Base-by-base conservation (phyloP, 2,113 vertebrate genomes). In the Petromus typicus region DNA sequence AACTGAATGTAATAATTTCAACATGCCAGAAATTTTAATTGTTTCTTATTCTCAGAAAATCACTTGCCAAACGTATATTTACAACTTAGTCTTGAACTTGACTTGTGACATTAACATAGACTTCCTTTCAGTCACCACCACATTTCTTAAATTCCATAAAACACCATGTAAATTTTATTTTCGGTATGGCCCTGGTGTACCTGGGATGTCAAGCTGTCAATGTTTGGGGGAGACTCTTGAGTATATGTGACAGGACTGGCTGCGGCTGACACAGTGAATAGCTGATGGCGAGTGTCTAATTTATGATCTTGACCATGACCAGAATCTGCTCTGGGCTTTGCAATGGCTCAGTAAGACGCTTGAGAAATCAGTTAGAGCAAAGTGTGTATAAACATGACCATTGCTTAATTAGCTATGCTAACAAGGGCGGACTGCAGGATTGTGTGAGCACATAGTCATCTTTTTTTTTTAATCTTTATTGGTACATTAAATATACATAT, bases 121-220 rank as follows among this genome's bases (percentile, higher is more conserved):
- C 34, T 0, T 82, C 69, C 69, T 95, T 93, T 20, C 54, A 93
- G 85, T 89, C 0, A 88, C 6, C 32, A 89, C 12, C 13, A 94
- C 5, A 90, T 93, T 45, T 61, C 90, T 63, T 34, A 91, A 9
- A 80, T 78, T 86, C 40, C 1, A n/a, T 40, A 79, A 59, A 48
- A 80, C 23, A n/a, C 83, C 92, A 75, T 61, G 7, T 23, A 51
- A 48, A 5, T 94, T 51, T 96, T 78, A 30, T n/a, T 88, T 88
- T 83, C 45, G 86, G 57, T 59, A 83, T 14, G 0, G 45, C 16
- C 64, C 20, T 71, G 56, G 69, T 10, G 43, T 79, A 92, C 67
- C 84, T 73, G 67, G n/a, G 30, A 57, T 88, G 17, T 95, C 56
- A 91, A 63, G 9, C 64, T 90, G 13, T 23, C 34, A 86, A 93